A percentile compares a stretch with the other conserved stretches of the same genome.
Evolutionary conservation across 2,113 vertebrate genomes (phyloP).

Genomic region (Proteles cristata): DNA sequence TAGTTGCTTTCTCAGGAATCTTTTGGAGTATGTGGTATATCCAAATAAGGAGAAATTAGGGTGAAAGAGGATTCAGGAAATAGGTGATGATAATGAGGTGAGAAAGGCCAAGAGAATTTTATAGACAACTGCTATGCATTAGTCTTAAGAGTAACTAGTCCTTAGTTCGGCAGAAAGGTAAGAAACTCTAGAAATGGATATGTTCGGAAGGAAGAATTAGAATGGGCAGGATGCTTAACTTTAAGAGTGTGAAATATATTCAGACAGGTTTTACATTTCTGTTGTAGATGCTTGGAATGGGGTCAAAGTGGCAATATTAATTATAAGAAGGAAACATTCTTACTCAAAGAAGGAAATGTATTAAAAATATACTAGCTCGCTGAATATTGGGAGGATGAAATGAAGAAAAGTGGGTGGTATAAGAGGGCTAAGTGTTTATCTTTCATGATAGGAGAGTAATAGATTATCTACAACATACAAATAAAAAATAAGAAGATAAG

Average conservation of each 20-base stretch:
- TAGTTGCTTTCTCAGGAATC: conserved; percentile 23
- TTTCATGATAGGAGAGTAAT: not conserved
- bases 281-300: not conserved
- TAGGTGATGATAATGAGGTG: not conserved
- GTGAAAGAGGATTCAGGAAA: conserved; percentile 14
- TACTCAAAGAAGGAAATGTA: not conserved
- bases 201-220: conserved; percentile 3
- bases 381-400: not conserved
- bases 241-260: conserved; percentile 13
- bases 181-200: not conserved
- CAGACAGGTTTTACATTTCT: conserved; percentile 31
- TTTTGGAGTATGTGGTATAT: not conserved
- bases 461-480: conserved; percentile 17
- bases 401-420: not conserved
- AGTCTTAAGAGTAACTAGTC: not conserved
- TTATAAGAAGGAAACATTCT: not conserved
- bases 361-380: conserved; percentile 5
- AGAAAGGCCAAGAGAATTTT: not conserved
- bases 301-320: not conserved
- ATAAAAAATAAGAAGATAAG: conserved; percentile 32
- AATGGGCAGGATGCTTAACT: not conserved
- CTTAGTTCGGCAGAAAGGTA: not conserved
- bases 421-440: conserved; percentile 23
- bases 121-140: not conserved
- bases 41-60: not conserved